Percentiles rank a stretch among this genome's conserved stretches.
phyloP scores from a whole-genome alignment of 2,113 vertebrate species.

The Chunga burmeisteri region DNA sequence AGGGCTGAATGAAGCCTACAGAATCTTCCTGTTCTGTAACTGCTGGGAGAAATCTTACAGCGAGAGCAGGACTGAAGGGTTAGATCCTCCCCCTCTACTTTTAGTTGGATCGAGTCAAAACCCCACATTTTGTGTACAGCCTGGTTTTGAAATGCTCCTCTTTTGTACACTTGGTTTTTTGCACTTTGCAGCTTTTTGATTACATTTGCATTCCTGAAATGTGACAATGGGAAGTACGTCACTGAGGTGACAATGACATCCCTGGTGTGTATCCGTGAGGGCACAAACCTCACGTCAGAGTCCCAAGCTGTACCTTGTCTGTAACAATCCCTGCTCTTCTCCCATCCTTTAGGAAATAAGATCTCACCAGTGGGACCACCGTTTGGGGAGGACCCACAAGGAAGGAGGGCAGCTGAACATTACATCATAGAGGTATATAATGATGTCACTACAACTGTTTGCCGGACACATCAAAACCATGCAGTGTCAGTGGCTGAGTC shows the following conservation, averaged over 20 bases:
- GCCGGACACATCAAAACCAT: not conserved
- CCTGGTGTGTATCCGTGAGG: rapidly evolving
- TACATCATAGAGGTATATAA: not conserved
- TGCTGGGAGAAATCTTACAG: not conserved
- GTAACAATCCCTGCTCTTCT: not conserved
- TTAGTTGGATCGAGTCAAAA: not conserved
- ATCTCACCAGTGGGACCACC: not conserved
- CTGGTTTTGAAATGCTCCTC: not conserved
- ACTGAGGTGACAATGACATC: not conserved
- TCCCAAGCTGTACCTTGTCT: not conserved
- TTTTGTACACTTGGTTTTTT: not conserved
- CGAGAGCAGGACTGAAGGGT: not conserved
- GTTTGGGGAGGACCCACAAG: not conserved
- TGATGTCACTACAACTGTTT: not conserved
- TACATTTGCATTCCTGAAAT: not conserved
- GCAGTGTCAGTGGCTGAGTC: not conserved
- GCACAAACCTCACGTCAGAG: not conserved
- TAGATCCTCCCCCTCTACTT: not conserved
- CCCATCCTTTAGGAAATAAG: not conserved
- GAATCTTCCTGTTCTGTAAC: not conserved
- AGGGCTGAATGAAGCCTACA: not conserved
- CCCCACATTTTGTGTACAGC: not conserved
- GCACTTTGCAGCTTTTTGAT: not conserved
- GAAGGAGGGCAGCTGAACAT: not conserved
- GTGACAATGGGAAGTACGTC: not conserved